These are phyloP conservation scores for Sminthurinus aureus DNA, from an alignment of 2,888 invertebrate genomes.

Conservation along the genomic window DNA sequence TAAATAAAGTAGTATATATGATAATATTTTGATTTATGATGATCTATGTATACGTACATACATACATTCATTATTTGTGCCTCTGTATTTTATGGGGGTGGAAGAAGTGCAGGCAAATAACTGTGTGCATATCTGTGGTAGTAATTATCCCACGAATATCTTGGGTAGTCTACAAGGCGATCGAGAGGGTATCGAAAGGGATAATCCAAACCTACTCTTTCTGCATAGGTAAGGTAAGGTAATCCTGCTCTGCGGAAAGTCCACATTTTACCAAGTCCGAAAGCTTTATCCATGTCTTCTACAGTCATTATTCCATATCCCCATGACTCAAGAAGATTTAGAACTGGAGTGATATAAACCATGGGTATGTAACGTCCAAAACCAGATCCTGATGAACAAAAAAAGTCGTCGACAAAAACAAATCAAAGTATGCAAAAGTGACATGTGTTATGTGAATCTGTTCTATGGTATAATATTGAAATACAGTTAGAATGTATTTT, in stretches of 20 bases:
- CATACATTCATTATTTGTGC: slow-evolving; percentile 32
- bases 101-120: too few relatives aligned
- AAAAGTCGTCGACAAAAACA: background rate
- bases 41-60: too few relatives aligned
- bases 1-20: too few relatives aligned
- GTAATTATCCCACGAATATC: too few relatives aligned
- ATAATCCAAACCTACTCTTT: background rate
- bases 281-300: slow-evolving; percentile 21
- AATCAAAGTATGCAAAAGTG: background rate
- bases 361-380: slow-evolving; percentile 31
- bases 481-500: background rate
- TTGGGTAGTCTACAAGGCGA: too few relatives aligned
- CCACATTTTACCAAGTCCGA: slow-evolving; percentile 9
- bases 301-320: slow-evolving; percentile 29
- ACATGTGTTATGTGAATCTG: background rate
- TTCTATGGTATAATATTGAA: too few relatives aligned
- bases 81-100: background rate
- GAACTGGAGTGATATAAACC: slow-evolving; percentile 36
- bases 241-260: background rate
- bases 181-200: background rate
- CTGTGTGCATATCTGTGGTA: too few relatives aligned
- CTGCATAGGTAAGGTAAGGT: background rate
- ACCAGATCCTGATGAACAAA: background rate
- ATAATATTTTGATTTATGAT: too few relatives aligned
- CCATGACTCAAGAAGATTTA: slow-evolving; percentile 37